phyloP scores from a whole-genome alignment of 1,140 invertebrate species.

The Cherax quadricarinatus region DNA sequence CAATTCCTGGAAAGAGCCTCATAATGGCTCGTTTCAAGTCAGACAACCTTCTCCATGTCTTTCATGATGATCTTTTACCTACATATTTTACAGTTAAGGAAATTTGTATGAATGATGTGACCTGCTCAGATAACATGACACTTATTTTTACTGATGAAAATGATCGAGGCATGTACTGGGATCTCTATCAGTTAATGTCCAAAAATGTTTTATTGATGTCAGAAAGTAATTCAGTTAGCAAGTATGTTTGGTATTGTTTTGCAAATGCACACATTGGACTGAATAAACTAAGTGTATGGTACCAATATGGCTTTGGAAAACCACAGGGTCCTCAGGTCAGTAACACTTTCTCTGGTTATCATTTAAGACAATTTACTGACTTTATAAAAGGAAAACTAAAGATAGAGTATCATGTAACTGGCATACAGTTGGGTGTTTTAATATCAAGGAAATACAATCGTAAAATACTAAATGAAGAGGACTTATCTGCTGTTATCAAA shows the following conservation, averaged over 20 bases:
- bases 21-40: constrained; percentile 29
- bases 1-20: constrained; percentile 7
- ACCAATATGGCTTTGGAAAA: constrained; percentile 37
- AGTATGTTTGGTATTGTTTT: constrained; percentile 8
- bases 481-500: neutral
- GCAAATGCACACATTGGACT: constrained; percentile 12
- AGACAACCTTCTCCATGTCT: constrained; percentile 22
- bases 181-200: constrained; percentile 8
- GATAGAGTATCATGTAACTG: neutral
- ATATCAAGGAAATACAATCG: constrained; percentile 16
- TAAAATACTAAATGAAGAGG: constrained; percentile 18
- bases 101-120: neutral
- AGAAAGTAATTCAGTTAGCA: neutral
- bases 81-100: constrained; percentile 29
- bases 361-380: constrained; percentile 5
- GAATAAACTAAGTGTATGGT: constrained; percentile 27
- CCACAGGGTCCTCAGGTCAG: constrained; percentile 10
- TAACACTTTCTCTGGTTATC: neutral
- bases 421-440: neutral
- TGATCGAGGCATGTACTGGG: neutral
- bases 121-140: neutral
- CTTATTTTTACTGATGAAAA: constrained; percentile 15
- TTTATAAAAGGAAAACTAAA: neutral
- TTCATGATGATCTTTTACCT: constrained; percentile 29
- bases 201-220: neutral